Evolutionary conservation across 2,888 invertebrate genomes (phyloP).

Genomic region (Plemyria rubiginata): DNA sequence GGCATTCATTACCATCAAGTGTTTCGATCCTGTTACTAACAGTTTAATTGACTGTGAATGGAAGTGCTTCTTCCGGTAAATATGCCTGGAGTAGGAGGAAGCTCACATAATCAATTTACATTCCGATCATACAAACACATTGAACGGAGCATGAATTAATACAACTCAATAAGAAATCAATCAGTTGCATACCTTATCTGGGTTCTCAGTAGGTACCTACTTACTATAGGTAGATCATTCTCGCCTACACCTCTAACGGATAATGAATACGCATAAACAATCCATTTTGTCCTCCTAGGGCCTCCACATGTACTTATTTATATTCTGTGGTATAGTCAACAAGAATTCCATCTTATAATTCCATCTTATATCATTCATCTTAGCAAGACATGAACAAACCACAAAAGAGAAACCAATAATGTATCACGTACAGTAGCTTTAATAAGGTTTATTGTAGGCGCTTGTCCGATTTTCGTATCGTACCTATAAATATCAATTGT

Average conservation of each 20-base stretch:
- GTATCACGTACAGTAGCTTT: slow-evolving; percentile 45
- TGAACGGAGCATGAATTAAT: slow-evolving; percentile 35
- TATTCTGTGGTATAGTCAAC: background rate
- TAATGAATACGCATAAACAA: background rate
- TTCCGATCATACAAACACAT: slow-evolving; percentile 47
- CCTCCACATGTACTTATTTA: background rate
- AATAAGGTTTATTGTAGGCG: slow-evolving; percentile 46
- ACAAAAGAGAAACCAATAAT: no score
- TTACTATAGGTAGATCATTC: no score
- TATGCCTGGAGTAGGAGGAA: slow-evolving; percentile 24
- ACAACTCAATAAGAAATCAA: background rate
- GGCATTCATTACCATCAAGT: background rate
- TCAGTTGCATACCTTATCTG: no score
- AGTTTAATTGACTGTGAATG: slow-evolving; percentile 6
- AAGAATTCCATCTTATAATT: background rate
- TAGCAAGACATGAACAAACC: no score
- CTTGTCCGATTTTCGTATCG: slow-evolving; percentile 34
- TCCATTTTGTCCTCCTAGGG: background rate
- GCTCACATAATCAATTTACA: slow-evolving; percentile 23
- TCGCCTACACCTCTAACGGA: no score
- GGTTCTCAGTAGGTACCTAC: no score
- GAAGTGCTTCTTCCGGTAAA: slow-evolving; percentile 49
- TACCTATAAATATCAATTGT: slow-evolving; percentile 45
- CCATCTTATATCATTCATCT: no score
- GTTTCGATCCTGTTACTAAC: background rate